Evolutionary conservation across 2,113 vertebrate species (phyloP).

Genomic region (Dissostichus mawsoni): DNA sequence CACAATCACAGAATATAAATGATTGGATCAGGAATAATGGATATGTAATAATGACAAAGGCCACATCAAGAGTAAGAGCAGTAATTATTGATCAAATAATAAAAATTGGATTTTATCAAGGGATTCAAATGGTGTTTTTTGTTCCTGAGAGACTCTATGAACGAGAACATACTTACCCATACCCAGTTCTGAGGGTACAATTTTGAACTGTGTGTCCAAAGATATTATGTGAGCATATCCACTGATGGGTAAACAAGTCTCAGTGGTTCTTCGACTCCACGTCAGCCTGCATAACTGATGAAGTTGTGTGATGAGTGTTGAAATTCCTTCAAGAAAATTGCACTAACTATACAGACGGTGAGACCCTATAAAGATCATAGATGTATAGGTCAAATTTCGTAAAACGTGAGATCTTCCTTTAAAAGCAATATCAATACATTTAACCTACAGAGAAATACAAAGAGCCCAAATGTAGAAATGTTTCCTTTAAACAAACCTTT

Average conservation of each 20-base stretch:
- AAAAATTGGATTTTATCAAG: too few relatives aligned
- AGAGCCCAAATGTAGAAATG: too few relatives aligned
- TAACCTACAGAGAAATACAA: too few relatives aligned
- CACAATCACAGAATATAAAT: background rate
- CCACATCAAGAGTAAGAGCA: too few relatives aligned
- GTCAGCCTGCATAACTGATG: background rate
- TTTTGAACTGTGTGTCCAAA: background rate
- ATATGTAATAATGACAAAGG: background rate
- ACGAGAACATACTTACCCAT: background rate
- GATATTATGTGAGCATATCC: background rate
- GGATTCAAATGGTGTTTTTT: too few relatives aligned
- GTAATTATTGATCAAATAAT: too few relatives aligned
- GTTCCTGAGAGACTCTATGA: too few relatives aligned
- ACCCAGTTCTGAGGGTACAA: background rate
- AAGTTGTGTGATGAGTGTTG: background rate
- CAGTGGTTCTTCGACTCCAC: background rate
- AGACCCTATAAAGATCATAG: background rate
- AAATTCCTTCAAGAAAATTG: background rate
- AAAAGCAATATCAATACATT: too few relatives aligned
- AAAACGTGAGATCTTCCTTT: too few relatives aligned
- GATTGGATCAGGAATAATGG: background rate
- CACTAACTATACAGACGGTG: background rate
- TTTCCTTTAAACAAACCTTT: too few relatives aligned
- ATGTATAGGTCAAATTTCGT: too few relatives aligned
- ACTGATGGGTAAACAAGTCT: background rate